Base-by-base conservation (phyloP, 2,888 invertebrate genomes). In the Globia sparganii region DNA sequence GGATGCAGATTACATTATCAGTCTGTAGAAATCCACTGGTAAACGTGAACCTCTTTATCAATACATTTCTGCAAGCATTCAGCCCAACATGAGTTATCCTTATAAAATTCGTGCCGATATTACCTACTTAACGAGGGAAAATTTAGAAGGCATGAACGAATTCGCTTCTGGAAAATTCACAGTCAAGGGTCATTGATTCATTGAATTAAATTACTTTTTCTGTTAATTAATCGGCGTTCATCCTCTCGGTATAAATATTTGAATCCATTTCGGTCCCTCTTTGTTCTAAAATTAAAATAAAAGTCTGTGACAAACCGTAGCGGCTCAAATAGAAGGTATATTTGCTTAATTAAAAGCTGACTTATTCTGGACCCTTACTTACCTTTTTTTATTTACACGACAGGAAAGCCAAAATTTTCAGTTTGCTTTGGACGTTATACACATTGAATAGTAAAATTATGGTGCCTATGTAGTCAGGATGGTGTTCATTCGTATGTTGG, bases 331-430 rank as follows among this genome's bases (percentile, higher is more conserved):
- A 68, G 15, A 76, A 72, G 13, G 46, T 65, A 40, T 49, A 69
- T 78, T 81, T 75, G 49, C 18, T 53, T 69, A 82, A 78, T 75
- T 76, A 72, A 84, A 77, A 75, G 59, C 69, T 21, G 64, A 64
- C 67, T 62, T 81, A 75, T 65, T 34, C 40, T 21, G 64, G 34
- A 68, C 65, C 66, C 58, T 61, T 28, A 43, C 37, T 56, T 65
- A 77, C 71, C 69, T 77, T 86, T 84, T 84, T 78, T 75, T 67
- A 73, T 78, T 81, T 64, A 77, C 68, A 78, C 37, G 40, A 61
- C 53, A 40, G 53, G 67, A 46, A 70, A 34, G 18, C 25, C 46
- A 28, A 28, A 68, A 65, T 72, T 72, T 75, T 65, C 15, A 1
- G 43, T 43, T 34, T 46, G 59, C 74, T 73, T 40, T 11, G 28